A percentile compares a stretch with the other conserved stretches of the same genome.
These are phyloP conservation scores for Drosophila cognata DNA, from an alignment of 2,888 invertebrate genomes.

Conservation along the genomic window DNA sequence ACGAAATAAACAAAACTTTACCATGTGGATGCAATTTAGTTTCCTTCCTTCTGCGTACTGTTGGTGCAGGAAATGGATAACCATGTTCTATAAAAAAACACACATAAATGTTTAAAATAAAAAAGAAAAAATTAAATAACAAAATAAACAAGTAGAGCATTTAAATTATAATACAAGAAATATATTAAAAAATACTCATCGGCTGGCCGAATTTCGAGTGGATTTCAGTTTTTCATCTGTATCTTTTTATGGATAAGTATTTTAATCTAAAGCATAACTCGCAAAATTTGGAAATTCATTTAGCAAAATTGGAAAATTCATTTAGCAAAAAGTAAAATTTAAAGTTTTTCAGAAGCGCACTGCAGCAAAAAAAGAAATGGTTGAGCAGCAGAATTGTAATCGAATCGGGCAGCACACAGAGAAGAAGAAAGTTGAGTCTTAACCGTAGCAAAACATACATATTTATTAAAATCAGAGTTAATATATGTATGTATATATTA, in stretches of 20 bases:
- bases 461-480: background rate
- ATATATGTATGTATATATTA: conserved; percentile 27
- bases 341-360: conserved; percentile 1
- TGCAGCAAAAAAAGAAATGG: conserved; percentile 24
- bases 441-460: background rate
- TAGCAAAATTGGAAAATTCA: background rate
- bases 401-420: conserved; percentile 19
- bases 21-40: conserved; percentile 84
- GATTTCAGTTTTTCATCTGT: background rate
- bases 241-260: background rate
- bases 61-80: conserved; percentile 83
- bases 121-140: conserved; percentile 23
- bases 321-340: background rate
- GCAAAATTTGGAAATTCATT: background rate
- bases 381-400: conserved; percentile 4
- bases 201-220: conserved; percentile 20
- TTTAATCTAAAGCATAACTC: background rate
- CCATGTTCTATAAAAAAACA: conserved; percentile 83
- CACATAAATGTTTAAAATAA: conserved; percentile 53
- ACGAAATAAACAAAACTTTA: conserved; percentile 75
- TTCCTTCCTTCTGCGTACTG: conserved; percentile 85
- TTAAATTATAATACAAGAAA: conserved; percentile 16
- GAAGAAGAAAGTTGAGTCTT: conserved; percentile 18
- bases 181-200: conserved; percentile 13
- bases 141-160: conserved; percentile 17